Evolutionary conservation across 2,888 invertebrate species (phyloP).

Genomic region (Sesamia inferens): DNA sequence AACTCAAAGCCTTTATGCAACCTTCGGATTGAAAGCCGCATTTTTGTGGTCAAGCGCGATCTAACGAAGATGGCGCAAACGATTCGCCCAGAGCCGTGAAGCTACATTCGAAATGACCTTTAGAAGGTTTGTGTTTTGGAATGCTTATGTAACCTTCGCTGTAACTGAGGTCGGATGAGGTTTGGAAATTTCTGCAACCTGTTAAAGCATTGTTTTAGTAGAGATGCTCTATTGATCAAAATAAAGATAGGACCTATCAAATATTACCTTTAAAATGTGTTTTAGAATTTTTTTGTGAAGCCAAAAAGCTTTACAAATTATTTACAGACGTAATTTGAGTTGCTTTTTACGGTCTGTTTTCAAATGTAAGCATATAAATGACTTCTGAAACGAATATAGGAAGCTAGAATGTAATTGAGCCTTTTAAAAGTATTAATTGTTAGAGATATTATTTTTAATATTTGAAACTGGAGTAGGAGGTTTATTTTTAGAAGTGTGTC

Average conservation of each 20-base stretch:
- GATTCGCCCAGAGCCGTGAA: conserved; percentile 51
- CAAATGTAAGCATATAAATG: not conserved
- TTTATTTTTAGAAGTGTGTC: conserved; percentile 25
- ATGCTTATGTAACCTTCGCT: conserved; percentile 57
- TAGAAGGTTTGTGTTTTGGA: conserved; percentile 71
- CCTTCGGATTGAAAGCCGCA: conserved; percentile 86
- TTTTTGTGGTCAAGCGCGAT: conserved; percentile 87
- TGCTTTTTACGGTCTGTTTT: not conserved
- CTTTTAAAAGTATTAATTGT: conserved; percentile 8
- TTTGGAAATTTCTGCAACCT: conserved; percentile 33
- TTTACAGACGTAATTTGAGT: not conserved
- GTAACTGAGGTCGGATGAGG: conserved; percentile 33
- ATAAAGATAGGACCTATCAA: not conserved
- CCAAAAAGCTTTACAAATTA: not conserved
- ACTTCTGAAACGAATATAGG: conserved; percentile 5
- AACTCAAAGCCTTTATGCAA: conserved; percentile 85
- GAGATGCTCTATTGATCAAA: conserved; percentile 5
- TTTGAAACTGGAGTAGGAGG: not conserved
- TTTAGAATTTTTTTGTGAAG: not conserved
- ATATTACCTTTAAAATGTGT: too few species aligned
- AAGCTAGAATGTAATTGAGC: conserved; percentile 26
- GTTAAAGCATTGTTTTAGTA: conserved; percentile 12
- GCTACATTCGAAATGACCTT: conserved; percentile 77
- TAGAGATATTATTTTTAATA: conserved; percentile 2
- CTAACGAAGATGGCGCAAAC: conserved; percentile 83